These are phyloP conservation scores for Chrysopilus asiliformis DNA, from an alignment of 2,888 invertebrate genomes.

Conservation along the genomic window DNA sequence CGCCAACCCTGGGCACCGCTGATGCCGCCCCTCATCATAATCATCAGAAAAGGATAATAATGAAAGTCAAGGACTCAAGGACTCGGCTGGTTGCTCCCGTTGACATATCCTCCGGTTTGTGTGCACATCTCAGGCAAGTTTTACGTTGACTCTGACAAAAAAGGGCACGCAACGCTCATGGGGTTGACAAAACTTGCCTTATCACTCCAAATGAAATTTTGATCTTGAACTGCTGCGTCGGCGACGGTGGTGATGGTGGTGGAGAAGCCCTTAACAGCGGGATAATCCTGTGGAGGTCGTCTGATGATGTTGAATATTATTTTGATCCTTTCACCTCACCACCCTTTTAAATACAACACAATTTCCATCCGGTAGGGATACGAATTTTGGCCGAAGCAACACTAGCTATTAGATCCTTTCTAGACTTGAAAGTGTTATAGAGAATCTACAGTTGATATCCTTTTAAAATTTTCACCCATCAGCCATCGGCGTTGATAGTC, in stretches of 20 bases:
- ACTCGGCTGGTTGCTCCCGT: conserved; percentile 1
- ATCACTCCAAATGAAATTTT: conserved; percentile 15
- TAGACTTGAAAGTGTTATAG: too few species aligned
- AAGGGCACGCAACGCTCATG: conserved; percentile 1
- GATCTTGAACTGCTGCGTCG: conserved; percentile 8
- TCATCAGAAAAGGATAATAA: conserved; percentile 6
- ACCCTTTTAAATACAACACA: too few species aligned
- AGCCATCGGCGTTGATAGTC: too few species aligned
- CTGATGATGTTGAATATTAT: conserved; percentile 6
- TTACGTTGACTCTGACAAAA: too few species aligned
- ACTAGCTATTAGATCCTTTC: too few species aligned
- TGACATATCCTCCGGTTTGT: conserved; percentile 7
- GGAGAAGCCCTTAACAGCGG: conserved; percentile 1
- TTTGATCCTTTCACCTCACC: too few species aligned
- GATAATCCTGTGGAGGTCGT: conserved; percentile 4
- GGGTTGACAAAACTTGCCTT: conserved; percentile 16
- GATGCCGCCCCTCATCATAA: background rate
- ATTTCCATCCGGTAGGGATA: too few species aligned
- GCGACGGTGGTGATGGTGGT: background rate
- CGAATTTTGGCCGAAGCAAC: too few species aligned
- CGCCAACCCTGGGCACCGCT: background rate
- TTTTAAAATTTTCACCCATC: too few species aligned
- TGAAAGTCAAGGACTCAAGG: conserved; percentile 4
- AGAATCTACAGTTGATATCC: too few species aligned
- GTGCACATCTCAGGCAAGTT: too few species aligned